Conservation (phyloP, 2,888 invertebrate genomes). For the Meteorus colon region DNA sequence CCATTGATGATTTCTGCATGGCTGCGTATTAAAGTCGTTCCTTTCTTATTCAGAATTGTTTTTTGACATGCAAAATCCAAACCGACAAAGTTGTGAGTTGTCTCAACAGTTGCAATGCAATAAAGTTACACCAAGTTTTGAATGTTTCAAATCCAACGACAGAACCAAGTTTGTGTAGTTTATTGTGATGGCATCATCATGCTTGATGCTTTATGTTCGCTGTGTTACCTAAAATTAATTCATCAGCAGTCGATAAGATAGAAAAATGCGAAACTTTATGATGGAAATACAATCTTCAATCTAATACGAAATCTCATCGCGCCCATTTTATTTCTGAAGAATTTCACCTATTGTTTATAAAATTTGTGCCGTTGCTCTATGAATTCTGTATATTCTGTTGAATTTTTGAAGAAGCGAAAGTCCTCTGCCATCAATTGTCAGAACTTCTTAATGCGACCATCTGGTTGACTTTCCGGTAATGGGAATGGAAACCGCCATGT, state of each 20-base stretch:
- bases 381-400: no score
- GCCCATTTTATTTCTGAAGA: no score
- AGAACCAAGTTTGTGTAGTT: neutral
- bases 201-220: no score
- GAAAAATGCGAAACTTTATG: no score
- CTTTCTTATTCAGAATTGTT: neutral
- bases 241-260: no score
- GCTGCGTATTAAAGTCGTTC: neutral
- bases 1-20: slow-evolving; percentile 55
- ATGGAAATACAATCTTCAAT: no score
- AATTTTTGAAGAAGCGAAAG: no score
- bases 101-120: neutral
- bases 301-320: no score
- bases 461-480: neutral
- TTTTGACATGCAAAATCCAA: neutral
- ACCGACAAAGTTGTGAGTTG: neutral
- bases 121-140: neutral
- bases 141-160: neutral
- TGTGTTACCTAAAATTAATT: no score
- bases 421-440: no score
- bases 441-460: neutral
- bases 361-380: no score
- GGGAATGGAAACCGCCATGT: neutral
- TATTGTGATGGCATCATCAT: slow-evolving; percentile 5
- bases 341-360: no score